Evolutionary conservation across 2,888 invertebrate species (phyloP).

Genomic region (Campopleginae sp.): DNA sequence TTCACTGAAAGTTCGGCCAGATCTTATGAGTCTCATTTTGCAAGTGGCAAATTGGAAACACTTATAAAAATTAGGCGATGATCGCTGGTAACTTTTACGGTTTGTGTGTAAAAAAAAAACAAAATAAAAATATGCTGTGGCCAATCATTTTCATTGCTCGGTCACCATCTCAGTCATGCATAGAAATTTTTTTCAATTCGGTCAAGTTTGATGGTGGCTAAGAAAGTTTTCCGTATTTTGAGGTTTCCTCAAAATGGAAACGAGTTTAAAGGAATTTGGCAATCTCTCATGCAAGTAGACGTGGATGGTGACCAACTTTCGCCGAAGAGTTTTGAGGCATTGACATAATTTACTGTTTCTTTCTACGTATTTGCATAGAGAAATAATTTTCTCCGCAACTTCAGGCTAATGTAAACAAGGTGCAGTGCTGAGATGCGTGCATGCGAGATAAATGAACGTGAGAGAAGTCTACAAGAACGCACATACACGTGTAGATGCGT

Average conservation of each 20-base stretch:
- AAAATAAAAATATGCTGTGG: neutral
- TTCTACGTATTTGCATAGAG: neutral
- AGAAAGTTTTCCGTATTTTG: neutral
- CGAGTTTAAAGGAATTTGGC: neutral
- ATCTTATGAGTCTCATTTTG: neutral
- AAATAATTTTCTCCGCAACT: conserved; percentile 32
- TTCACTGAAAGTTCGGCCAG: neutral
- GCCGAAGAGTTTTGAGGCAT: conserved; percentile 15
- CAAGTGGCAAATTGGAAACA: neutral
- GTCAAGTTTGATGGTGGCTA: no score
- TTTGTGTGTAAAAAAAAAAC: neutral
- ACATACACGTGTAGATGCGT: conserved; percentile 18
- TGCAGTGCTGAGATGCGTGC: neutral
- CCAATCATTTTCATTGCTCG: neutral
- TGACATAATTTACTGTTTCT: conserved; percentile 39
- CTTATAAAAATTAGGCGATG: neutral
- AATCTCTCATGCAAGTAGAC: neutral
- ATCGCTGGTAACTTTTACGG: neutral
- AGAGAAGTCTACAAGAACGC: conserved; percentile 28
- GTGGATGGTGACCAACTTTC: conserved; percentile 33
- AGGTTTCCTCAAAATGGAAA: neutral
- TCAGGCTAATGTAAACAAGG: conserved; percentile 14
- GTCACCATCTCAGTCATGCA: neutral
- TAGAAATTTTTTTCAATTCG: neutral
- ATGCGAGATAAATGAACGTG: conserved; percentile 45